A percentile compares a stretch with the other conserved stretches of the same genome.
Evolutionary conservation across 2,113 vertebrate genomes (phyloP).

Genomic region (Percopsis transmontana): DNA sequence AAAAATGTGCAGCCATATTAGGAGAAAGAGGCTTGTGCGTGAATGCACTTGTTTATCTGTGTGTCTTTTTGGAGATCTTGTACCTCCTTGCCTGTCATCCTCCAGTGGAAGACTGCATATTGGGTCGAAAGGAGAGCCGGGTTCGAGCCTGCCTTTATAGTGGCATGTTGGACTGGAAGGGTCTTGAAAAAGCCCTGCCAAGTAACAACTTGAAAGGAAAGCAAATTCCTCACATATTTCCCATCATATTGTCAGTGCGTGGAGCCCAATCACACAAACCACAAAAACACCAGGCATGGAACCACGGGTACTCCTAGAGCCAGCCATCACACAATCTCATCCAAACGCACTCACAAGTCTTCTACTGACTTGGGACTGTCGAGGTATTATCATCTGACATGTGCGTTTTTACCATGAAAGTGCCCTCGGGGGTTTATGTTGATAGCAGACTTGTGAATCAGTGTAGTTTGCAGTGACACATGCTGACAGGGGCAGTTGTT

Average conservation of each 20-base stretch:
- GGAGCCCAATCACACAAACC: constrained; percentile 7
- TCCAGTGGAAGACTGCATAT: background rate
- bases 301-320: constrained; percentile 14
- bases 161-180: constrained; percentile 10
- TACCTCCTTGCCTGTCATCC: constrained; percentile 3
- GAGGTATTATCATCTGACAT: constrained; percentile 20
- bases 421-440: background rate
- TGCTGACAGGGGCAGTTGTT: constrained; percentile 50
- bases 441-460: constrained; percentile 47
- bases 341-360: background rate
- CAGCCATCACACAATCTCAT: background rate
- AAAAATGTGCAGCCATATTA: constrained; percentile 9
- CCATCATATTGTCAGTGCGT: constrained; percentile 20
- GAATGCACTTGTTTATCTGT: background rate
- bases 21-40: background rate
- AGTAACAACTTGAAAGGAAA: constrained; percentile 59
- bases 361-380: constrained; percentile 3
- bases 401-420: background rate
- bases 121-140: constrained; percentile 4
- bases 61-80: constrained; percentile 15
- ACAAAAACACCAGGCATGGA: constrained; percentile 8
- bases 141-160: constrained; percentile 2
- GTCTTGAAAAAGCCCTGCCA: constrained; percentile 36
- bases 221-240: constrained; percentile 64
- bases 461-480: constrained; percentile 49